phyloP scores from a whole-genome alignment of 1,140 invertebrate genomes.

The Cotesia glomerata region DNA sequence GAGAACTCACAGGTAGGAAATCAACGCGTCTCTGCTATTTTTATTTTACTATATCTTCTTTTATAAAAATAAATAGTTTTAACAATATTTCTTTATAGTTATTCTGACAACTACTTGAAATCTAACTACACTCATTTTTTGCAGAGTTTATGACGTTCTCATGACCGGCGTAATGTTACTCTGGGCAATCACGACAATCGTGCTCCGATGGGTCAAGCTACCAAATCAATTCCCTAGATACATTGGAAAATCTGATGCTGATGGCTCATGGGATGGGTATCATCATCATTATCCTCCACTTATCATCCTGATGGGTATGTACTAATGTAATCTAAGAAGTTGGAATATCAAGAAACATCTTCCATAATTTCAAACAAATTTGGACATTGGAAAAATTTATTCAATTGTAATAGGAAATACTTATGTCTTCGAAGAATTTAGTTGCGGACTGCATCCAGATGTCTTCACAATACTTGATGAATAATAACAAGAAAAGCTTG shows the following conservation, averaged over 20 bases:
- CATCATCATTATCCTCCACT: neutral
- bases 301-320: neutral
- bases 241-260: neutral
- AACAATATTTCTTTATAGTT: neutral
- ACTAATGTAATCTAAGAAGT: no score
- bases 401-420: no score
- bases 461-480: no score
- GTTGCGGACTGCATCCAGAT: no score
- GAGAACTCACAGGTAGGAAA: slow-evolving; percentile 4
- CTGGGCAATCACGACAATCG: slow-evolving; percentile 25
- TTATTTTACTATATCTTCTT: neutral
- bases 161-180: slow-evolving; percentile 16
- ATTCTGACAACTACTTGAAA: neutral
- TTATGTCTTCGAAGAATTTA: no score
- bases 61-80: neutral
- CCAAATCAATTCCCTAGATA: neutral
- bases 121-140: no score
- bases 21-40: slow-evolving; percentile 3
- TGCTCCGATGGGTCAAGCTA: neutral
- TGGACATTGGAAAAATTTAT: no score
- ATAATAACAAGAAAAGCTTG: no score
- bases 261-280: neutral
- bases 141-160: neutral
- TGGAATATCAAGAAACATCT: no score
- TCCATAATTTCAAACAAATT: no score